Evolutionary conservation across 92 coral and sea anemone genomes (phyloP).

Genomic region (Zoanthus gigantus): DNA sequence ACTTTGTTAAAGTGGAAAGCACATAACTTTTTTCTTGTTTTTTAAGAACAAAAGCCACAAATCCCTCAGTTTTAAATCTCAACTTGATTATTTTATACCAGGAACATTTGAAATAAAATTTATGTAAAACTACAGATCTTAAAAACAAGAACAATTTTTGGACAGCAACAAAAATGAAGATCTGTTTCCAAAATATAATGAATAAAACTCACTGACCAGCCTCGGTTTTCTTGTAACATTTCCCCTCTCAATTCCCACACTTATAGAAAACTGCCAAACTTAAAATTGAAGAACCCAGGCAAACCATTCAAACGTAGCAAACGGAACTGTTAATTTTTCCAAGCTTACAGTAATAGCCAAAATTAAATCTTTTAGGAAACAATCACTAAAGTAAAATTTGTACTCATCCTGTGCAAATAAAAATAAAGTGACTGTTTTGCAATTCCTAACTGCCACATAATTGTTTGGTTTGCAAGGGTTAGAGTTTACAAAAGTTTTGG

Average conservation of each 20-base stretch:
- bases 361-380: not conserved
- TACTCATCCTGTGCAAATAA: not conserved
- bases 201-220: slow-evolving; percentile 34
- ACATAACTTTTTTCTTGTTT: no score
- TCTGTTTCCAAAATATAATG: not conserved
- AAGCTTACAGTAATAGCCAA: not conserved
- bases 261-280: slow-evolving; percentile 27
- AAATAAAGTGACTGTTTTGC: not conserved
- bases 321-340: not conserved
- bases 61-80: no score
- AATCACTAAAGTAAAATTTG: not conserved
- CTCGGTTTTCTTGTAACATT: slow-evolving; percentile 11
- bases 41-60: no score
- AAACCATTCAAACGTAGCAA: slow-evolving; percentile 22
- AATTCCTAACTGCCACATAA: slow-evolving; percentile 8
- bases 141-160: not conserved
- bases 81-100: not conserved
- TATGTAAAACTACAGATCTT: not conserved
- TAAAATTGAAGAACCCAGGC: not conserved
- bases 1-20: no score
- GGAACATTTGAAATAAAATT: not conserved
- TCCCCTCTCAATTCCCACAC: not conserved
- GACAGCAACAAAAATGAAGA: not conserved
- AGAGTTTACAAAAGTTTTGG: slow-evolving; percentile 13
- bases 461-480: slow-evolving; percentile 27